Evolutionary conservation across 2,888 invertebrate species (phyloP).

Genomic region (Hetaerina titia): DNA sequence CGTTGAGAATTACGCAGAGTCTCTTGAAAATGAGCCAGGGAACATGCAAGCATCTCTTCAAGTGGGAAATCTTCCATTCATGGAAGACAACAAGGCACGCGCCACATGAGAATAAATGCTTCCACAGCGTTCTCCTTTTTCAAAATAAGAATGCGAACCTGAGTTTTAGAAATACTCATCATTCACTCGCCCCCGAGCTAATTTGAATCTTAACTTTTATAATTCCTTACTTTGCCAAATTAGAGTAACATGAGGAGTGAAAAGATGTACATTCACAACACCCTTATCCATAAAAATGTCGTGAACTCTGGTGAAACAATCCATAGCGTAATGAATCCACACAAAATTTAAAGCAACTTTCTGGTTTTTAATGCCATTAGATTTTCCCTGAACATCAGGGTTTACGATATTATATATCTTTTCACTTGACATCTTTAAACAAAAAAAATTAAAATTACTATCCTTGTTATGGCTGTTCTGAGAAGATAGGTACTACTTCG

Average conservation of each 20-base stretch:
- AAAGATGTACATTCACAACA: background rate
- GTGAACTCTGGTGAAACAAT: no score
- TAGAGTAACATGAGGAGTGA: background rate
- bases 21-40: slow-evolving; percentile 29
- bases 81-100: background rate
- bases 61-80: slow-evolving; percentile 14
- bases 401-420: no score
- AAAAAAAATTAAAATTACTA: no score
- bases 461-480: no score
- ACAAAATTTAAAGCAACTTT: no score
- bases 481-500: no score
- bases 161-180: background rate
- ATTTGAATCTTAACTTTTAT: background rate
- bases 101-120: background rate
- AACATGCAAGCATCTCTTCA: background rate
- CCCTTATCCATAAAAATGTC: no score
- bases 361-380: no score
- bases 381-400: no score
- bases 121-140: background rate
- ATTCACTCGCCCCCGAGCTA: background rate
- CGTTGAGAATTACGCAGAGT: background rate
- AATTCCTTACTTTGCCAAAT: background rate
- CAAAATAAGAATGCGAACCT: background rate
- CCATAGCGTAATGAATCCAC: no score
- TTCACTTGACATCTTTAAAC: no score